Evolutionary conservation across 2,888 invertebrate genomes (phyloP).

Genomic region (Athetis lepigone): DNA sequence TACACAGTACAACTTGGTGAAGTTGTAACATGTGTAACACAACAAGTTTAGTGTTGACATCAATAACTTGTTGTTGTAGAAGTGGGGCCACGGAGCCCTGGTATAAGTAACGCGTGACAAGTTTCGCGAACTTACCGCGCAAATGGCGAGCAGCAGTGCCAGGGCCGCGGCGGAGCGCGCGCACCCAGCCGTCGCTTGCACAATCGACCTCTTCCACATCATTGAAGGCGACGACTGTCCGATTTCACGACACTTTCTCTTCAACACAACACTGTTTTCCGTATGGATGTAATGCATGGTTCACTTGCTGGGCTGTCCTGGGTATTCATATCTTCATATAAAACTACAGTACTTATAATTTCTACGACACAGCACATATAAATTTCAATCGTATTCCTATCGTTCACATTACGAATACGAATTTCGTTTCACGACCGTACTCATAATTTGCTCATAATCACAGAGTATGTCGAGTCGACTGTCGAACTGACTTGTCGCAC

Average conservation of each 20-base stretch:
- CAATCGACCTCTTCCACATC: slow-evolving; percentile 90
- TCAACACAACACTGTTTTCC: slow-evolving; percentile 73
- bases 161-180: slow-evolving; percentile 72
- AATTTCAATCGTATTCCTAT: slow-evolving; percentile 31
- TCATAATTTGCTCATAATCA: slow-evolving; percentile 5
- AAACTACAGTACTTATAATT: slow-evolving; percentile 26
- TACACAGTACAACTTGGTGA: too few relatives aligned
- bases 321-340: slow-evolving; percentile 75
- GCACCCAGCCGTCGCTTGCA: slow-evolving; percentile 81
- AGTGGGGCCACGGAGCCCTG: not conserved
- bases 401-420: slow-evolving; percentile 55
- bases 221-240: slow-evolving; percentile 87
- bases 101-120: not conserved
- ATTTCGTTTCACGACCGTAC: slow-evolving; percentile 52
- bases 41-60: not conserved
- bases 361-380: slow-evolving; percentile 41
- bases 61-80: slow-evolving; percentile 14
- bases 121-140: slow-evolving; percentile 74
- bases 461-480: too few relatives aligned
- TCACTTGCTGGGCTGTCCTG: slow-evolving; percentile 61
- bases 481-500: too few relatives aligned
- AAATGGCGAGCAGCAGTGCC: slow-evolving; percentile 73
- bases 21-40: not conserved
- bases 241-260: slow-evolving; percentile 90
- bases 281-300: slow-evolving; percentile 71